Evolutionary conservation across 2,113 vertebrate genomes (phyloP).

Genomic region (Hyaena hyaena): DNA sequence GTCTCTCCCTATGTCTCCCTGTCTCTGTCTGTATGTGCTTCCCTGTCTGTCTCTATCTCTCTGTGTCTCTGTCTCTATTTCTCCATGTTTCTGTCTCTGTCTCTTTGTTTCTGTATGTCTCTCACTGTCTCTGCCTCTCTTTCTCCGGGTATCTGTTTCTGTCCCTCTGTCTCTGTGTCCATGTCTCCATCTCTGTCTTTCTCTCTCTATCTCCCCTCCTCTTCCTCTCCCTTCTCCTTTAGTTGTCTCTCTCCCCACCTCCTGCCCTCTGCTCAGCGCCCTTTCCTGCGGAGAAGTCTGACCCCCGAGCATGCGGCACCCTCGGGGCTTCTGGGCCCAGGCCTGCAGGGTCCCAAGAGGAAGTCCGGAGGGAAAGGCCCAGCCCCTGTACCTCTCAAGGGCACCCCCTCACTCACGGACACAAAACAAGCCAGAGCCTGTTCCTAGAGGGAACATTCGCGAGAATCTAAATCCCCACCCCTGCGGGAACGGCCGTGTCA

Average conservation of each 20-base stretch:
- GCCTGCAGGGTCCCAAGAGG: neutral
- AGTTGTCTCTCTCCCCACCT: neutral
- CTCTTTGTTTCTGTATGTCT: neutral
- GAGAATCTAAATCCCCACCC: too few species aligned
- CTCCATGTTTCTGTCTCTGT: neutral
- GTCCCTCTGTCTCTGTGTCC: too few species aligned
- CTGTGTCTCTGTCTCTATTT: neutral
- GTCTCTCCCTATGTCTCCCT: neutral
- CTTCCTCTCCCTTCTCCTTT: neutral
- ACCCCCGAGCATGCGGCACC: rapidly evolving
- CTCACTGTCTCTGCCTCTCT: neutral
- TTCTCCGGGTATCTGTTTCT: too few species aligned
- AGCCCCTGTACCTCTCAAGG: neutral
- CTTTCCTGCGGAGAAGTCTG: neutral
- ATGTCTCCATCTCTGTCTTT: too few species aligned
- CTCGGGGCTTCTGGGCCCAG: neutral
- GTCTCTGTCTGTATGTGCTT: neutral
- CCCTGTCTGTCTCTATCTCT: neutral
- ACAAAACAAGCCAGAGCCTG: neutral
- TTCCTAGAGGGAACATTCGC: neutral
- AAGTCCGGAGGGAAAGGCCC: neutral
- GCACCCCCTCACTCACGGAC: too few species aligned
- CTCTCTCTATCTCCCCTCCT: neutral
- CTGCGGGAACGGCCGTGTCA: rapidly evolving
- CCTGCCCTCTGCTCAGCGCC: neutral